Evolutionary conservation across 2,797 vertebrate genomes (phyloP), one percentile per base, ranked within the genome.

Genomic region (Clarias fuscus): DNA sequence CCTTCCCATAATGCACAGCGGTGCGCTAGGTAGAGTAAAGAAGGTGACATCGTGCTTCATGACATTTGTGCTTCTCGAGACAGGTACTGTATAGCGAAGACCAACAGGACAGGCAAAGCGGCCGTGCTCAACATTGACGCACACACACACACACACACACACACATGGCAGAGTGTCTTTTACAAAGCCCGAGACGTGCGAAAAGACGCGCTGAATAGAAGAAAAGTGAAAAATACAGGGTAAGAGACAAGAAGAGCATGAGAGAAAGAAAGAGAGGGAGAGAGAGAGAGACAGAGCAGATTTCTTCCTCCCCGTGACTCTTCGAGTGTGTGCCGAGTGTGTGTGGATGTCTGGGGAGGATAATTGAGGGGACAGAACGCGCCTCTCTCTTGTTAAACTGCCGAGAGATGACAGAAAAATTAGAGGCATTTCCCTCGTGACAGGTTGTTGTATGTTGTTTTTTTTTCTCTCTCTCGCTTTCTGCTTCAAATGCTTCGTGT

Each of bases 111-210:
- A 68, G 14, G n/a, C 5, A 93, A 96, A 97, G 96, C 96, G 96
- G 95, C 96, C 97, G 62, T 96, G 96, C 95, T 97, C 95, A 96
- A 95, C 95, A 95, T 96, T 96, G 97, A 96, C 96, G 96, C 88
- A 76, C 83, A 83, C 53, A 78, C 79, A 75, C 67, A 87, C 64
- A 86, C 68, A 68, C 65, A 64, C 24, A 59, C 30, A 15, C 30
- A 58, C 85, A 24, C 59, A 14, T n/a, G 37, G 8, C 58, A 17
- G 22, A 76, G 11, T 67, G 87, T 13, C n/a, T 72, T 71, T n/a
- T 59, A 67, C 48, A 68, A 67, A 70, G 33, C 22, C 48, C 48
- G 37, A 81, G 53, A 84, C 56, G 37, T 58, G 43, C 20, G 73
- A 76, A 83, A 56, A 65, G 80, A 83, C 70, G 82, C 61, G 22